Base-by-base conservation (phyloP, 2,888 invertebrate species). In the Cerceris ruficornis region DNA sequence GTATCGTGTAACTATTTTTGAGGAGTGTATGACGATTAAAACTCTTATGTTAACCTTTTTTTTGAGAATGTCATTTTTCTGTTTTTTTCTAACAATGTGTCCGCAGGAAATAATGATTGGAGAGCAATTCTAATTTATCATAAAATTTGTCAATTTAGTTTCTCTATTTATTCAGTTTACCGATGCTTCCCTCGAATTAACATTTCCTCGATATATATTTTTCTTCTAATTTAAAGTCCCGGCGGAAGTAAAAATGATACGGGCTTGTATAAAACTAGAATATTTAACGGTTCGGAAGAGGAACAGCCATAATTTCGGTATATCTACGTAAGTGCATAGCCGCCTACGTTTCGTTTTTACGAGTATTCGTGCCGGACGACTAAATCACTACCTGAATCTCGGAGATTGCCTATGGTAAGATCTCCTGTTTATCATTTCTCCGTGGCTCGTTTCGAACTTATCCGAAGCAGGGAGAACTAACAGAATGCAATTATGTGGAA, bases 401-500 rank as follows among this genome's bases (percentile, higher is more conserved):
- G 42, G 41, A 14, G 42, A 59, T 59, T 41, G 41, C 41, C 41
- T n/a, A n/a, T 7, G 14, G 11, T 28, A 68, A 55, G 42, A 28
- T 69, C 46, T 61, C 41, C 42, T 42, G 42, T 41, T 59, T 59
- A 59, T 42, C 41, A 59, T 59, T 59, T 59, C 59, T 0, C 13
- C 14, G 59, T n/a, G 14, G 9, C 14, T n/a, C 13, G 14, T 59
- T 7, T 6, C 7, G 11, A 46, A 46, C 43, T 46, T 50, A 50
- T 55, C 46, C 59, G 52, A 39, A 62, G 52, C 52, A 28, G 55
- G 42, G 39, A 61, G 41, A 59, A n/a, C 41, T 41, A 59, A 42
- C 42, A 75, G 65, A 75, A 75, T 75, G 73, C 76, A 68, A 73
- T 68, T 73, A 73, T 52, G 76, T 68, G 66, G 49, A 54, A 50